A percentile compares a stretch with the other conserved stretches of the same genome.
Conservation (phyloP, 2,113 vertebrate genomes). For the Callochromis pleurospilus region DNA sequence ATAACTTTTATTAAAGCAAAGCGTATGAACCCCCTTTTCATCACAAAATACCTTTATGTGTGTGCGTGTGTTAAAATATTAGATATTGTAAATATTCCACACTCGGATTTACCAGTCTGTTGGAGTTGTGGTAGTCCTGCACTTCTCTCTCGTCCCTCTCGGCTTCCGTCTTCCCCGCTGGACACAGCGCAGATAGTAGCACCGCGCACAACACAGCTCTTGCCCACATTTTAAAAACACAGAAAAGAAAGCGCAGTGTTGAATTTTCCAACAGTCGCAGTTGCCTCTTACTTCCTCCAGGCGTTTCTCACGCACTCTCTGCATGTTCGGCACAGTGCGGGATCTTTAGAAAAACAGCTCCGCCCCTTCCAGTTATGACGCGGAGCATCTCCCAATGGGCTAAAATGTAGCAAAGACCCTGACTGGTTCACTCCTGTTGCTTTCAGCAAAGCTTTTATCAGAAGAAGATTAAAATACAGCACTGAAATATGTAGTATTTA, state of each 20-base stretch:
- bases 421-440: background rate
- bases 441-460: background rate
- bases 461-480: background rate
- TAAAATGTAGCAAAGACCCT: background rate
- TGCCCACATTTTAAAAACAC: slow-evolving; percentile 38
- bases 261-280: background rate
- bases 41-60: background rate
- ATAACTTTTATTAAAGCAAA: background rate
- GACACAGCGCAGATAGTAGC: slow-evolving; percentile 57
- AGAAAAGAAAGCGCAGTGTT: background rate
- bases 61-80: background rate
- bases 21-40: background rate
- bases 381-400: background rate
- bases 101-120: slow-evolving; percentile 56
- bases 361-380: background rate
- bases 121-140: slow-evolving; percentile 64
- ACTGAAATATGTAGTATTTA: background rate
- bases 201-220: slow-evolving; percentile 56
- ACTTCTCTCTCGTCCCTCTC: slow-evolving; percentile 66
- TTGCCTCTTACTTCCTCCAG: background rate
- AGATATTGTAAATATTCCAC: background rate
- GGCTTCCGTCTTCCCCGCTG: slow-evolving; percentile 47
- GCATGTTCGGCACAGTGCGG: background rate
- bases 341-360: background rate
- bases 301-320: background rate